A percentile compares a stretch with the other conserved stretches of the same genome.
Evolutionary conservation across 2,888 invertebrate species (phyloP).

Genomic region (Hoplodrina blanda): DNA sequence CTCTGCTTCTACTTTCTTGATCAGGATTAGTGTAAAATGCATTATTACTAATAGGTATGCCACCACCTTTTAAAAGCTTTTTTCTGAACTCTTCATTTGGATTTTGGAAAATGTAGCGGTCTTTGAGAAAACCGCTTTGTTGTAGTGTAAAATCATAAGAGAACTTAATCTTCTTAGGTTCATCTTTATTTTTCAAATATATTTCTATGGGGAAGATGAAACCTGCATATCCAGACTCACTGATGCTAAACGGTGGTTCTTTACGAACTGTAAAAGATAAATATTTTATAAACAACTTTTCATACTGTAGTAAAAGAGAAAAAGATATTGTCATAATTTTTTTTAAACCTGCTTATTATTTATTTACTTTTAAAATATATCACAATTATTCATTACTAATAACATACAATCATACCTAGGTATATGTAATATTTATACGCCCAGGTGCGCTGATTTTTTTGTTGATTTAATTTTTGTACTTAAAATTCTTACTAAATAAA

Average conservation of each 20-base stretch:
- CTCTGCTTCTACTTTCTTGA: conserved; percentile 90
- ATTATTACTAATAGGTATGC: conserved; percentile 88
- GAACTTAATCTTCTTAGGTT: conserved; percentile 96
- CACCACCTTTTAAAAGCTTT: conserved; percentile 97
- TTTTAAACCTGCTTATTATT: too few species aligned
- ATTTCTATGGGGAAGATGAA: conserved; percentile 97
- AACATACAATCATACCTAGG: background rate
- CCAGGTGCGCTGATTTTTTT: background rate
- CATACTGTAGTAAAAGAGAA: background rate
- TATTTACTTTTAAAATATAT: background rate
- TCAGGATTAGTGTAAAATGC: conserved; percentile 87
- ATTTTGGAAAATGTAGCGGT: conserved; percentile 95
- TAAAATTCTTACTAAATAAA: conserved; percentile 34
- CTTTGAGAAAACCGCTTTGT: conserved; percentile 93
- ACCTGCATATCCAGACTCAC: conserved; percentile 99
- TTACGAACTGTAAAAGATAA: conserved; percentile 92
- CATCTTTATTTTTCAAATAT: conserved; percentile 96
- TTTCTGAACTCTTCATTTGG: conserved; percentile 97
- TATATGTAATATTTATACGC: too few species aligned
- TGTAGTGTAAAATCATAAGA: conserved; percentile 96
- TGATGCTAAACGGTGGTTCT: conserved; percentile 97
- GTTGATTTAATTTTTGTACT: background rate
- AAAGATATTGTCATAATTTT: background rate
- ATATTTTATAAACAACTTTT: background rate
- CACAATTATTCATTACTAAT: background rate